Conservation (phyloP, 1,140 invertebrate genomes). For the Scylla paramamosain region DNA sequence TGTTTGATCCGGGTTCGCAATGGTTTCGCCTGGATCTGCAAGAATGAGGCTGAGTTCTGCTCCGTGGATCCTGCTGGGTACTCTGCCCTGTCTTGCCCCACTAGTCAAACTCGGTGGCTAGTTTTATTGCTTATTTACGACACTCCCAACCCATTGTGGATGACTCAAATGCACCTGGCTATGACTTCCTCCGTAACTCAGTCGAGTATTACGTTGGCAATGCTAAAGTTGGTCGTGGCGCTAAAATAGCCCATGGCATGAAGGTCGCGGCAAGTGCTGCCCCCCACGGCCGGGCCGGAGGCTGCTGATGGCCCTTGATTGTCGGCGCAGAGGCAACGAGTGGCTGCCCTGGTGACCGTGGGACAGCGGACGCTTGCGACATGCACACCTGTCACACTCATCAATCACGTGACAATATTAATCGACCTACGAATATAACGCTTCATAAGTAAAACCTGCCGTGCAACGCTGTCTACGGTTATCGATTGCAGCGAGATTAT, state of each 20-base stretch:
- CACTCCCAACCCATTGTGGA: background rate
- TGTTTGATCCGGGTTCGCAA: background rate
- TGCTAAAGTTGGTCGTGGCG: background rate
- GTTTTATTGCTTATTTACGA: constrained; percentile 21
- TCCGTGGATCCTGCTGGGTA: too few species aligned
- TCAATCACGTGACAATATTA: background rate
- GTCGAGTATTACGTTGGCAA: background rate
- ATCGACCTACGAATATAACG: background rate
- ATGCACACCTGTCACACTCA: background rate
- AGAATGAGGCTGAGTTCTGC: too few species aligned
- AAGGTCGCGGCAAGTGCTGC: constrained; percentile 1
- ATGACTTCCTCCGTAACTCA: background rate
- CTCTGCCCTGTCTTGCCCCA: background rate
- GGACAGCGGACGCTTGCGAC: background rate
- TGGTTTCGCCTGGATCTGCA: too few species aligned
- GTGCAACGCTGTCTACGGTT: background rate
- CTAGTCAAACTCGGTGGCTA: background rate
- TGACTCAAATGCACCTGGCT: background rate
- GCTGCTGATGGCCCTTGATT: background rate
- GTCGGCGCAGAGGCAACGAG: background rate
- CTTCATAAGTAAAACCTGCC: background rate
- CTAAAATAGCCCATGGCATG: background rate
- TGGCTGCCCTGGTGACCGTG: background rate
- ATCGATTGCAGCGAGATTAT: background rate
- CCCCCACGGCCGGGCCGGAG: background rate